Percentiles rank a stretch among this genome's conserved stretches.
Evolutionary conservation across 2,888 invertebrate genomes (phyloP).

Genomic region (Acanthosepion lycidas): DNA sequence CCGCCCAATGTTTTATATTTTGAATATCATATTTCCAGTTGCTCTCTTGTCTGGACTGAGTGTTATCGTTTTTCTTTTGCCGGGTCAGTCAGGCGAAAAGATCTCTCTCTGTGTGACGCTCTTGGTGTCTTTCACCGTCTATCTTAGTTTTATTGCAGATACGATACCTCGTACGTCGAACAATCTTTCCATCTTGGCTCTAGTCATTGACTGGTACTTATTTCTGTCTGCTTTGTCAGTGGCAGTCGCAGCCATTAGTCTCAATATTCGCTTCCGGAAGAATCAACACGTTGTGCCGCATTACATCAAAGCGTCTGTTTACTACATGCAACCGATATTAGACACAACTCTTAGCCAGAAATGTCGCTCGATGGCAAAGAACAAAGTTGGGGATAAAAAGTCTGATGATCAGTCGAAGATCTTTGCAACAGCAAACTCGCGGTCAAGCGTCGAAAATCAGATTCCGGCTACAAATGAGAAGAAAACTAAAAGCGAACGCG

Average conservation of each 20-base stretch:
- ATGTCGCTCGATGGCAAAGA: background rate
- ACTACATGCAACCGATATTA: background rate
- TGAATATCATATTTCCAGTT: background rate
- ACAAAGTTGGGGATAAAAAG: background rate
- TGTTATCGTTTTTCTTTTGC: background rate
- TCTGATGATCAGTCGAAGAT: background rate
- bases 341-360: background rate
- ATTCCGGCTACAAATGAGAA: background rate
- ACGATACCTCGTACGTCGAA: background rate
- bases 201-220: background rate
- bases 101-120: constrained; percentile 11
- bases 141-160: background rate
- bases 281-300: background rate
- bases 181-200: background rate
- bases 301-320: background rate
- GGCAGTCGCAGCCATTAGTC: background rate
- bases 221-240: background rate
- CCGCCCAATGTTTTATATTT: background rate
- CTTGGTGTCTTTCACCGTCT: background rate
- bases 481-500: background rate
- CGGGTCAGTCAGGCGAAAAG: background rate
- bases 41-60: background rate
- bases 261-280: background rate
- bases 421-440: background rate
- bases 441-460: background rate